Evolutionary conservation across 2,888 invertebrate genomes (phyloP).

Genomic region (Heterodera filipjevi): DNA sequence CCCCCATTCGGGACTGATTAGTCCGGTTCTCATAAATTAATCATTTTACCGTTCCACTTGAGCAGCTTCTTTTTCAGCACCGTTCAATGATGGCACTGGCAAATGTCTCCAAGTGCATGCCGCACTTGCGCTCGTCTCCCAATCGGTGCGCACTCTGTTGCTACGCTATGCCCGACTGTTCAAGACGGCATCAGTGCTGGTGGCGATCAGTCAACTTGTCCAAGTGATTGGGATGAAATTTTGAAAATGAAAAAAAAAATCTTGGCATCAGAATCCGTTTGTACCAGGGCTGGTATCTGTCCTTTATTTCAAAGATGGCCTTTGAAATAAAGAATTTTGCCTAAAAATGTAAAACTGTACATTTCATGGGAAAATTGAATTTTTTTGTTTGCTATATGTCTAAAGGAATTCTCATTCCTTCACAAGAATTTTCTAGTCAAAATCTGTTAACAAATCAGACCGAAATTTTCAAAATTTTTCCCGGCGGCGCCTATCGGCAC

Average conservation of each 20-base stretch:
- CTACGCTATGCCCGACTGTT: slow-evolving; percentile 45
- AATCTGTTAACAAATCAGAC: too few species aligned
- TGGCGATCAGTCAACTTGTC: slow-evolving; percentile 51
- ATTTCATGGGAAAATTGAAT: too few species aligned
- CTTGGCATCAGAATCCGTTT: too few species aligned
- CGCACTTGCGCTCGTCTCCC: slow-evolving; percentile 59
- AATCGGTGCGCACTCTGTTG: slow-evolving; percentile 59
- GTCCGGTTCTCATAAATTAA: not conserved
- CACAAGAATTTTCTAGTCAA: too few species aligned
- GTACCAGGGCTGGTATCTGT: too few species aligned
- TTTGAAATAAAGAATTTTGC: too few species aligned
- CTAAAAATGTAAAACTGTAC: too few species aligned
- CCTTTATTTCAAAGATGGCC: too few species aligned
- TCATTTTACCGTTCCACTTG: not conserved
- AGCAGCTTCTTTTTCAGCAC: slow-evolving; percentile 30
- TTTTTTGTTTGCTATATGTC: too few species aligned
- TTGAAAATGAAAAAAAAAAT: not conserved
- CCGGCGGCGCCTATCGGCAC: too few species aligned
- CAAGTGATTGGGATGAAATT: slow-evolving; percentile 12
- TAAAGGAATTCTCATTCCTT: too few species aligned
- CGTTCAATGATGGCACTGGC: slow-evolving; percentile 51
- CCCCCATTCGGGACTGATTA: not conserved
- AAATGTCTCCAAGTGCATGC: slow-evolving; percentile 61
- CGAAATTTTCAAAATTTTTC: too few species aligned
- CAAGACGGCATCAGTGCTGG: slow-evolving; percentile 45